These are phyloP conservation scores for Calidris pugnax DNA, from an alignment of 2,113 vertebrate species.

Conservation along the genomic window DNA sequence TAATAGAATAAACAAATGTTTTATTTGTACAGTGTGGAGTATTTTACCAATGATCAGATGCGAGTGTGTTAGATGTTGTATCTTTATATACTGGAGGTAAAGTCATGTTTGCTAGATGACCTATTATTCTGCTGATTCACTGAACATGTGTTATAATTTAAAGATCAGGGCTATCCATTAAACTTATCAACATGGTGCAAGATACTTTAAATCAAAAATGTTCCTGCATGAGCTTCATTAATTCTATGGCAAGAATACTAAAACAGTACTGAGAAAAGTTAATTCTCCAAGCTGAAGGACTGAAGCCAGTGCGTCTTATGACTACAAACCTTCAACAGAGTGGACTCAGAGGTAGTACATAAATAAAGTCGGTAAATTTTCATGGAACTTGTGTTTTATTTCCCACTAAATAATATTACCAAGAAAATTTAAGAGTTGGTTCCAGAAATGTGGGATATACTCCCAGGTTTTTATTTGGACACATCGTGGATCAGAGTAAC, in stretches of 20 bases:
- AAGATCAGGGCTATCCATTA: constrained; percentile 87
- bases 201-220: constrained; percentile 68
- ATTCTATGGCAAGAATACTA: not conserved
- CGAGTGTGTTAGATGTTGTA: constrained; percentile 30
- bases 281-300: not conserved
- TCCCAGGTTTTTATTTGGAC: not conserved
- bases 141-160: constrained; percentile 76
- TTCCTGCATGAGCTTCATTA: constrained; percentile 40
- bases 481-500: not conserved
- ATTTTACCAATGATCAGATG: constrained; percentile 34
- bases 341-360: not conserved
- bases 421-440: not conserved
- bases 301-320: not conserved
- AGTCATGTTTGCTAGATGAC: constrained; percentile 38
- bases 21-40: constrained; percentile 44
- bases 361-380: not conserved
- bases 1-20: constrained; percentile 62
- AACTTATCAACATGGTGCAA: constrained; percentile 77
- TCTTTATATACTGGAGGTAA: constrained; percentile 27
- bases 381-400: not conserved
- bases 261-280: constrained; percentile 5
- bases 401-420: not conserved
- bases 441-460: not conserved
- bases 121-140: constrained; percentile 73
- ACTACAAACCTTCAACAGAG: not conserved